phyloP scores from a whole-genome alignment of 2,797 vertebrate species.

The Diplodus sargus region DNA sequence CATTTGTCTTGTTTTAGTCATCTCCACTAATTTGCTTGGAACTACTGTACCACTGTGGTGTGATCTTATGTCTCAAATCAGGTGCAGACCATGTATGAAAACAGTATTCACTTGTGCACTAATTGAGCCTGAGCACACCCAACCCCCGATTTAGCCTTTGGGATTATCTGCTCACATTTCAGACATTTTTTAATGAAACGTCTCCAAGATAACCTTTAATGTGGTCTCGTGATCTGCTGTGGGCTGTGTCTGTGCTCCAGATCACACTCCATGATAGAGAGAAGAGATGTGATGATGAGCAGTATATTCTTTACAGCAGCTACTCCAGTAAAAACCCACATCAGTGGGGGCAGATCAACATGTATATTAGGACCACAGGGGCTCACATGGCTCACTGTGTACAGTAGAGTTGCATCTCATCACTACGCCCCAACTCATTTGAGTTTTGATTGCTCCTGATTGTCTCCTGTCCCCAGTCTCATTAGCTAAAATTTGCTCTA shows the following conservation, averaged over 20 bases:
- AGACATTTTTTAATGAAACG: slow-evolving; percentile 43
- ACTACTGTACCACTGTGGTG: background rate
- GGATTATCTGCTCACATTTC: slow-evolving; percentile 1
- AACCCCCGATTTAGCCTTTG: slow-evolving; percentile 19
- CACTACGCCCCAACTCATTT: slow-evolving; percentile 42
- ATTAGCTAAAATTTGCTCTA: slow-evolving; percentile 66
- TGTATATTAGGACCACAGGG: background rate
- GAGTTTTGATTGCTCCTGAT: slow-evolving; percentile 64
- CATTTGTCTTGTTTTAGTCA: slow-evolving; percentile 23
- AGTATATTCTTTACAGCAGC: background rate
- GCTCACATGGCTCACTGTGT: slow-evolving; percentile 14
- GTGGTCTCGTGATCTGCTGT: slow-evolving; percentile 9
- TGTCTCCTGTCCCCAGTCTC: slow-evolving; percentile 62
- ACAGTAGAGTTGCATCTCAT: slow-evolving; percentile 41
- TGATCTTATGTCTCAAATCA: slow-evolving; percentile 25
- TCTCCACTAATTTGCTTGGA: slow-evolving; percentile 16
- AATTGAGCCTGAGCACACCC: slow-evolving; percentile 37
- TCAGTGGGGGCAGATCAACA: slow-evolving; percentile 22
- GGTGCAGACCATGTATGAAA: slow-evolving; percentile 29
- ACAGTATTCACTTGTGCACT: slow-evolving; percentile 33
- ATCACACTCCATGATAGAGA: slow-evolving; percentile 25
- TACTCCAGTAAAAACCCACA: slow-evolving; percentile 1
- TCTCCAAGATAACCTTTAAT: slow-evolving; percentile 60
- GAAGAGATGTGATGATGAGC: slow-evolving; percentile 10
- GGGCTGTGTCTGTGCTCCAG: slow-evolving; percentile 3